Evolutionary conservation across 2,888 invertebrate species (phyloP), one percentile per base, ranked within the genome.

Genomic region (Zelleria hepariella): DNA sequence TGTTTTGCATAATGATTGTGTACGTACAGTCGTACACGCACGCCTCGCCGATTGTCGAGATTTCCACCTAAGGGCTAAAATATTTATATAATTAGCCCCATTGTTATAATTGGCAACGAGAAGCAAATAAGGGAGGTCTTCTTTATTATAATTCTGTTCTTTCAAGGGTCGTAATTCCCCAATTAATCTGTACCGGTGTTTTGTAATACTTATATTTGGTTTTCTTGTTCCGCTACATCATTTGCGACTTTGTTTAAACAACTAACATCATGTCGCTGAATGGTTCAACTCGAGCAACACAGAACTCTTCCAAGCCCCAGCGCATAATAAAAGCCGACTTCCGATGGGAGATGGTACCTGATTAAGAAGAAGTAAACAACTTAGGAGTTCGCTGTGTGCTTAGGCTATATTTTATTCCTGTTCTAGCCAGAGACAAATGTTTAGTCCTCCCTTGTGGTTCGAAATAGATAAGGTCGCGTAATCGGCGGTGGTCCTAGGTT

Each of bases 1-100:
- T 76, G 76, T 80, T 82, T 82, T 79, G 75, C 80, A 77, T 81
- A 80, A 81, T 78, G 74, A 70, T 70, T 23, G 67, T 42, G 32
- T 42, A 42, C 32, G 32, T 42, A 32, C 32, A 32, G 2, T 67
- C 58, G 66, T 68, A 67, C 78, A 75, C 76, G 78, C 74, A 75
- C 74, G 71, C 68, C 51, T 68, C 70, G 67, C 63, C 63, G 62
- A 66, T 68, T 67, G 66, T 65, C 59, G 64, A 64, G 64, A 69
- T 65, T 66, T 67, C 32, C 65, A 74, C 77, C 73, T 61, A 63
- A 57, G 76, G 78, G 55, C 32, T 27, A 27, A 53, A n/a, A 53
- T 24, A 53, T 53, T 53, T 24, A 24, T 20, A 53, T 53, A 53
- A 53, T 53, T 51, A 51, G 32, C 15, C 32, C 15, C 32, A 15